These are phyloP conservation scores for Melanotaenia nigrans DNA, from an alignment of 2,797 vertebrate species.

Conservation along the genomic window DNA sequence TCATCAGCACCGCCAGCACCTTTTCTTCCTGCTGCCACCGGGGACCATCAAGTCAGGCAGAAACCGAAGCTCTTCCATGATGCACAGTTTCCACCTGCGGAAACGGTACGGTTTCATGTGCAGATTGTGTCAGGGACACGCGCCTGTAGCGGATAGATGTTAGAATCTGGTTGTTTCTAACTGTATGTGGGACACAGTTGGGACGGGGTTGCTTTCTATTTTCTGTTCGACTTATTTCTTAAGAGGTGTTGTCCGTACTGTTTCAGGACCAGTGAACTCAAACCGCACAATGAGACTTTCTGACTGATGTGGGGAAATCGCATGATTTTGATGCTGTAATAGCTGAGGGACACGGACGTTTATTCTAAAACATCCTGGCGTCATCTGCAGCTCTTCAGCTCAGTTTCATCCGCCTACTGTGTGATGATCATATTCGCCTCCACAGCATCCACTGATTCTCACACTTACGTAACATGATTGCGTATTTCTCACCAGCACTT, in stretches of 20 bases:
- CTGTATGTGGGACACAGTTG: constrained; percentile 61
- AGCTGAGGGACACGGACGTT: constrained; percentile 21
- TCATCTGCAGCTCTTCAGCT: constrained; percentile 1
- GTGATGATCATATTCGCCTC: constrained; percentile 40
- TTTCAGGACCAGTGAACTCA: neutral
- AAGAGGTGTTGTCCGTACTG: constrained; percentile 20
- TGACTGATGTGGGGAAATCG: constrained; percentile 9
- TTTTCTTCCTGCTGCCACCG: constrained; percentile 48
- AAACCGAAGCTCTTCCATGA: constrained; percentile 48
- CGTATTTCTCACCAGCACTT: constrained; percentile 70
- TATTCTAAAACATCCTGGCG: constrained; percentile 1
- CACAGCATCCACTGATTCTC: constrained; percentile 44
- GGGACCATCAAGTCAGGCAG: constrained; percentile 57
- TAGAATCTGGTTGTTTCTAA: neutral
- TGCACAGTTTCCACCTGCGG: constrained; percentile 52
- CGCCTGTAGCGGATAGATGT: neutral
- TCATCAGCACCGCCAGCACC: constrained; percentile 60
- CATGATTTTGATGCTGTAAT: constrained; percentile 4
- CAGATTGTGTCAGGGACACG: neutral
- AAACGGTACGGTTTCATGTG: constrained; percentile 48
- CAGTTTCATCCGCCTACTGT: constrained; percentile 34
- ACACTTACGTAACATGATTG: constrained; percentile 79
- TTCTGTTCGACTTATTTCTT: constrained; percentile 13
- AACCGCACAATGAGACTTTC: constrained; percentile 21
- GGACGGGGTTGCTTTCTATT: neutral